Evolutionary conservation across 1,140 invertebrate species (phyloP), one percentile per base, ranked within the genome.

Genomic region (Diabrotica undecimpunctata): DNA sequence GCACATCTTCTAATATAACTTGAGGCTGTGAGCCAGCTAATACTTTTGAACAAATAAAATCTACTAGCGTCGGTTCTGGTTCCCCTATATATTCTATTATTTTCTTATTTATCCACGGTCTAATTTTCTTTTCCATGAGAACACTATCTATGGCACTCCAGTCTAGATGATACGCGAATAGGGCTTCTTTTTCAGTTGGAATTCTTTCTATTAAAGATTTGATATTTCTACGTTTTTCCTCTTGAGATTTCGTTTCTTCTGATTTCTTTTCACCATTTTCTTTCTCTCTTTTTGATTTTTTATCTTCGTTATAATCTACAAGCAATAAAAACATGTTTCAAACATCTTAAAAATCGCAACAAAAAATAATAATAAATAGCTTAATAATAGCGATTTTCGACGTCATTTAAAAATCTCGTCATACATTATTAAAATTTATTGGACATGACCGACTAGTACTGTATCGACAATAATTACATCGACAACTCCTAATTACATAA

Each of bases 21-120:
- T 96, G 92, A 50, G 97, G 96, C 70, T 90, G 87, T 75, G 92
- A 95, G 62, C 94, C 92, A 52, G 91, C 91, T 80, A 97, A 86
- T 58, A 99, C 94, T 85, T 98, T 98, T 71, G 95, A 95, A 83
- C 97, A 99, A 77, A 99, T 98, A 83, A 99, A 99, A 83, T 98
- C 95, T 9, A 98, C 95, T 60, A 99, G 82, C 9, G 95, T 96
- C n/a, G 94, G 94, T 81, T 99, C 97, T 50, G 97, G 96, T 80
- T 99, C 97, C 54, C 97, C 97, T 78, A 99, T 98, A 81, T 99
- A 99, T 83, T 99, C 96, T 67, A 98, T 92, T 67, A 99, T 98
- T 82, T 99, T 99, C 81, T 99, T 99, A 81, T 97, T 98, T 64
- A 99, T 96, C 97, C 97, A 99, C 56, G 97, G 97, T 72, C 95